Evolutionary conservation across 92 coral and sea anemone species (phyloP).

Genomic region (Epizoanthus scotinus): DNA sequence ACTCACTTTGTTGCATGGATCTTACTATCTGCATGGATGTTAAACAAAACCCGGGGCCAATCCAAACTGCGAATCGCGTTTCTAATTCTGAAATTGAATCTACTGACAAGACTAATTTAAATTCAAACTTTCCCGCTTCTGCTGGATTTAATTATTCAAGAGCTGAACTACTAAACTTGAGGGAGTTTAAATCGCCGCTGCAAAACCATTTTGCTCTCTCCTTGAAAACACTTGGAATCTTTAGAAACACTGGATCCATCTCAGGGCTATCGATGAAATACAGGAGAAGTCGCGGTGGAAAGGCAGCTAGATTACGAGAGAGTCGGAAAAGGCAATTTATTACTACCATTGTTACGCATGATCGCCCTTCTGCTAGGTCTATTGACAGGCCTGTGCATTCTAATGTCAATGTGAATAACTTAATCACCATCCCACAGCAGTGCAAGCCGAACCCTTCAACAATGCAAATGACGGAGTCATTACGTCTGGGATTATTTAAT

Average conservation of each 20-base stretch:
- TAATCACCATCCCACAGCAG: slow-evolving; percentile 23
- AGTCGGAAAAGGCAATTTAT: slow-evolving; percentile 13
- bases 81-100: too few relatives aligned
- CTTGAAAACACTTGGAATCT: slow-evolving; percentile 17
- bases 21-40: too few relatives aligned
- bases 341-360: too few relatives aligned
- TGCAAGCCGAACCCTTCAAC: slow-evolving; percentile 26
- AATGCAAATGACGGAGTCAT: not conserved
- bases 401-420: slow-evolving; percentile 10
- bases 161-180: too few relatives aligned
- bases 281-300: slow-evolving; percentile 14
- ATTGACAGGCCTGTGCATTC: too few relatives aligned
- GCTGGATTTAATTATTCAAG: too few relatives aligned
- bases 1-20: too few relatives aligned
- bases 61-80: too few relatives aligned
- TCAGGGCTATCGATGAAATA: slow-evolving; percentile 20
- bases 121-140: too few relatives aligned
- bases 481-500: slow-evolving; percentile 1
- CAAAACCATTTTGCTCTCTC: slow-evolving; percentile 20
- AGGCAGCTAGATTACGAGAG: slow-evolving; percentile 23
- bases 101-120: too few relatives aligned
- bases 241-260: slow-evolving; percentile 19
- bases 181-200: not conserved
- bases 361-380: too few relatives aligned
- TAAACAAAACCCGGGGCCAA: too few relatives aligned